These are phyloP conservation scores for Semaprochilodus insignis DNA, from an alignment of 2,797 vertebrate genomes.

Conservation along the genomic window DNA sequence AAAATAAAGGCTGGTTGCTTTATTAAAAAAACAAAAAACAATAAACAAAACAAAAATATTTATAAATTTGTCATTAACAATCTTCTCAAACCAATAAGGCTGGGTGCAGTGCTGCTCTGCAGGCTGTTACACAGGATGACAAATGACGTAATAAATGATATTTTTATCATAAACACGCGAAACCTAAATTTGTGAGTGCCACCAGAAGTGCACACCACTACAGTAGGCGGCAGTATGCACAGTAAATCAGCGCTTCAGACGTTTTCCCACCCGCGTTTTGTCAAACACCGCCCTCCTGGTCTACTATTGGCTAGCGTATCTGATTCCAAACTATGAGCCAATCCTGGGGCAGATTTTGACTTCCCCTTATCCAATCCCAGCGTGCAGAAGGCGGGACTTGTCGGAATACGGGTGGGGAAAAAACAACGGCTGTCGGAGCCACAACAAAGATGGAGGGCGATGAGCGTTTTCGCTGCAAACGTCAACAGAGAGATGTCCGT, in stretches of 20 bases:
- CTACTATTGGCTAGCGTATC: not conserved
- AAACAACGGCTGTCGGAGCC: slow-evolving; percentile 43
- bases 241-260: not conserved
- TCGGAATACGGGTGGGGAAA: not conserved
- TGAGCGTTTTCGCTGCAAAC: slow-evolving; percentile 20
- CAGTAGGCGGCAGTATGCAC: slow-evolving; percentile 22
- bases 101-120: too few relatives aligned
- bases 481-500: not conserved
- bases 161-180: too few relatives aligned
- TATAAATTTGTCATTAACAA: too few relatives aligned
- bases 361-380: not conserved
- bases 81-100: too few relatives aligned
- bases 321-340: not conserved
- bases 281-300: not conserved
- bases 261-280: not conserved
- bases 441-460: slow-evolving; percentile 78
- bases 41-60: too few relatives aligned
- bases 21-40: too few relatives aligned
- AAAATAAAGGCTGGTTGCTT: too few relatives aligned
- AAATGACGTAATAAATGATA: too few relatives aligned
- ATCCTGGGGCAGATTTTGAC: not conserved
- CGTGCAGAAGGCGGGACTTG: not conserved
- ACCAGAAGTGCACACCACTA: not conserved
- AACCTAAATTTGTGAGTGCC: too few relatives aligned
- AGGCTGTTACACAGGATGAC: too few relatives aligned